These are phyloP conservation scores for Sebastes nivosus DNA, from an alignment of 2,797 vertebrate genomes.

Conservation along the genomic window DNA sequence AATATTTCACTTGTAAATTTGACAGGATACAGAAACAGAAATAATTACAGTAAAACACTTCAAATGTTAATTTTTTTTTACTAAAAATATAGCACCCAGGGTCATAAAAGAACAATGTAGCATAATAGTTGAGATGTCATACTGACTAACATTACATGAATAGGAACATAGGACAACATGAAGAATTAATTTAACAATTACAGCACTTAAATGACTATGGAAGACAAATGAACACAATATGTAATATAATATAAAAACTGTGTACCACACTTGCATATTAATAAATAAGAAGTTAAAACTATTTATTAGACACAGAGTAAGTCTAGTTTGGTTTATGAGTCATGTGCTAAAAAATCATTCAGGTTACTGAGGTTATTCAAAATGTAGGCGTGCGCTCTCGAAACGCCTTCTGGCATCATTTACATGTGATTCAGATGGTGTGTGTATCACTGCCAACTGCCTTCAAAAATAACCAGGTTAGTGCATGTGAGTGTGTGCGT, in stretches of 20 bases:
- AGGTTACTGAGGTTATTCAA: slow-evolving; percentile 2
- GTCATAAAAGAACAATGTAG: not conserved
- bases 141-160: not conserved
- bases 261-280: not conserved
- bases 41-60: not conserved
- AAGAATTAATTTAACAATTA: not conserved
- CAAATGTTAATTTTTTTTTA: not conserved
- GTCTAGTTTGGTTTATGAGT: slow-evolving; percentile 12
- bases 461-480: slow-evolving; percentile 62
- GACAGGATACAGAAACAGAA: not conserved
- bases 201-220: not conserved
- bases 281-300: not conserved
- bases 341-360: slow-evolving; percentile 19
- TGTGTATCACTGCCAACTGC: slow-evolving; percentile 25
- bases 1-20: not conserved
- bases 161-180: not conserved
- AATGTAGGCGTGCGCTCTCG: slow-evolving; percentile 13
- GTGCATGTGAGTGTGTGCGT: slow-evolving; percentile 1
- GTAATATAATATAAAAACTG: not conserved
- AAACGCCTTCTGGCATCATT: slow-evolving; percentile 27
- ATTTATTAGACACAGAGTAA: not conserved
- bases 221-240: not conserved
- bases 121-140: not conserved
- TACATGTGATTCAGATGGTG: slow-evolving; percentile 46
- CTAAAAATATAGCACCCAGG: not conserved